Evolutionary conservation across 2,888 invertebrate genomes (phyloP).

Genomic region (Tetramorium bicarinatum): DNA sequence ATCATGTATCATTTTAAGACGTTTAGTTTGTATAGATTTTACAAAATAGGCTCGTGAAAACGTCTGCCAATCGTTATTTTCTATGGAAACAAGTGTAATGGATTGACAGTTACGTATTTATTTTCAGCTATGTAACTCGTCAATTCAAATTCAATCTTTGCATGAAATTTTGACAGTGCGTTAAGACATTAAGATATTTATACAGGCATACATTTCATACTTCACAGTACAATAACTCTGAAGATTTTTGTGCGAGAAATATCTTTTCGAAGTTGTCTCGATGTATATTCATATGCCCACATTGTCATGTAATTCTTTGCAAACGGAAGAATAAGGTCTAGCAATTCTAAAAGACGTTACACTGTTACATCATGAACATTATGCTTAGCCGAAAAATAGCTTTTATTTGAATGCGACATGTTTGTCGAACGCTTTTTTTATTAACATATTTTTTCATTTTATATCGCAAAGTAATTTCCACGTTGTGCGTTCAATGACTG

Average conservation of each 20-base stretch:
- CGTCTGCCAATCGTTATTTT: conserved; percentile 12
- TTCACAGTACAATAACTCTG: conserved; percentile 6
- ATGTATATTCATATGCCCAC: conserved; percentile 36
- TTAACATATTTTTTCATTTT: not conserved
- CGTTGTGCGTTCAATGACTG: not conserved
- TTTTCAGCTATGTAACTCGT: conserved; percentile 37
- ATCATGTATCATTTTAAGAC: not conserved
- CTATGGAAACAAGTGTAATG: not conserved
- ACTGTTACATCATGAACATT: conserved; percentile 6
- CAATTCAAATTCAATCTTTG: conserved; percentile 68
- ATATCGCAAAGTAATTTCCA: not conserved
- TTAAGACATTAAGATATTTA: conserved; percentile 9
- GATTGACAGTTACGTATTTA: conserved; percentile 69
- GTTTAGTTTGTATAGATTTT: conserved; percentile 15
- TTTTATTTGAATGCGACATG: conserved; percentile 1
- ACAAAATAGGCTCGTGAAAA: not conserved
- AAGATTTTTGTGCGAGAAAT: not conserved
- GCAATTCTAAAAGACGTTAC: conserved; percentile 10
- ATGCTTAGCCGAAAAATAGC: conserved; percentile 12
- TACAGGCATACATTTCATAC: not conserved
- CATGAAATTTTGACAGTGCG: not conserved
- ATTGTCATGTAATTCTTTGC: conserved; percentile 34
- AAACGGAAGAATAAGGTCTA: not conserved
- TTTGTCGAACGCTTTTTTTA: not conserved
- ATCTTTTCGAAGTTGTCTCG: not conserved